phyloP scores from a whole-genome alignment of 1,140 invertebrate species.

The Chlorops oryzae region DNA sequence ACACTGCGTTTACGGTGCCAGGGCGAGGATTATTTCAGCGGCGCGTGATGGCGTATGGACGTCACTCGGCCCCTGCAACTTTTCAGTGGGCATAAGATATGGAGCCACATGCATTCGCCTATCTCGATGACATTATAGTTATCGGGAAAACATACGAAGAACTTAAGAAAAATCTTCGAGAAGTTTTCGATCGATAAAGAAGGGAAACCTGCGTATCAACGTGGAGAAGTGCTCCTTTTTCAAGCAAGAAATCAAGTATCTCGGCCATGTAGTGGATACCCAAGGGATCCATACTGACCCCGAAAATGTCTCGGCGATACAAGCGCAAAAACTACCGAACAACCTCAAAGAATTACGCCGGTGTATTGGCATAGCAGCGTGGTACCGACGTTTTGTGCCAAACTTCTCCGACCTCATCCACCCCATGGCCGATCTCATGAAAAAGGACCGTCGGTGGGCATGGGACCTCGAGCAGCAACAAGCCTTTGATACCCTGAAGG shows the following conservation, averaged over 20 bases:
- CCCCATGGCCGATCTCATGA: slow-evolving; percentile 24
- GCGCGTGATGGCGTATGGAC: slow-evolving; percentile 46
- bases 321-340: too few species aligned
- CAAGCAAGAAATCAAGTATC: too few species aligned
- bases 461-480: slow-evolving; percentile 2
- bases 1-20: slow-evolving; percentile 48
- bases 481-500: slow-evolving; percentile 11
- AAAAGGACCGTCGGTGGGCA: not conserved
- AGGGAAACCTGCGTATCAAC: too few species aligned
- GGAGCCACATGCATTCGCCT: slow-evolving; percentile 28
- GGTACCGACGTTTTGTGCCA: slow-evolving; percentile 40
- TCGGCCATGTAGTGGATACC: too few species aligned
- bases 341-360: slow-evolving; percentile 35
- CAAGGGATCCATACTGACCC: too few species aligned
- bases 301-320: too few species aligned
- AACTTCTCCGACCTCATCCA: slow-evolving; percentile 27
- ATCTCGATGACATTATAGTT: slow-evolving; percentile 47
- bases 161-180: too few species aligned
- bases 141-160: too few species aligned
- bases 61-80: too few species aligned
- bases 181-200: too few species aligned
- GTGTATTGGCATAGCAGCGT: slow-evolving; percentile 41
- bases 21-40: slow-evolving; percentile 45
- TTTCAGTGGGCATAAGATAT: slow-evolving; percentile 42
- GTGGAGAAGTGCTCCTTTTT: too few species aligned